A percentile compares a stretch with the other conserved stretches of the same genome.
Conservation (phyloP, 2,888 invertebrate species). For the Nomada ruficornis region DNA sequence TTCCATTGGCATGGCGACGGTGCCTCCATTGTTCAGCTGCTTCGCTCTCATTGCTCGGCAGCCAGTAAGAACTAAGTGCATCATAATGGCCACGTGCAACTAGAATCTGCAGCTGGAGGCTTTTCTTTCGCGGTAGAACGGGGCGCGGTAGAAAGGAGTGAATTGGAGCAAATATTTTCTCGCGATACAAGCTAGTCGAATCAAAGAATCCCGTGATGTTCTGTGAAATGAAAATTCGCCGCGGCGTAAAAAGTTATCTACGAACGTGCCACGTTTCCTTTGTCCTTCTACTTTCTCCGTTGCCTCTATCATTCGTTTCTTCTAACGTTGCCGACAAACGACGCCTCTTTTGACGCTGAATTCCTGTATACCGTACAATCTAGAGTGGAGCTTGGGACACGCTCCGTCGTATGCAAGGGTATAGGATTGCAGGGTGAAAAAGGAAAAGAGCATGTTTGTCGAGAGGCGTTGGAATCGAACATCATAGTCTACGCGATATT, state of each 20-base stretch:
- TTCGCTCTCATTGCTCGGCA: not conserved
- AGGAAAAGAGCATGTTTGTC: not conserved
- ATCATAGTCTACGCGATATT: no score
- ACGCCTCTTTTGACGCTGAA: constrained; percentile 1
- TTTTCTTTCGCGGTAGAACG: not conserved
- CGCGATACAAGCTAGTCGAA: constrained; percentile 1
- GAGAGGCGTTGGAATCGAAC: not conserved
- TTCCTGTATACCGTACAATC: not conserved
- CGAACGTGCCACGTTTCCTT: constrained; percentile 1
- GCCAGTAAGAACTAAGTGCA: not conserved
- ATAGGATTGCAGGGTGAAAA: no score
- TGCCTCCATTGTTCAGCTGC: constrained; percentile 2
- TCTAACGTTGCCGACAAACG: not conserved
- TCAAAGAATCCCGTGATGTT: constrained; percentile 28
- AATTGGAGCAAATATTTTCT: constrained; percentile 45
- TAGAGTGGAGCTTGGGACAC: not conserved
- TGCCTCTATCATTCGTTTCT: not conserved
- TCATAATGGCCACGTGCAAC: not conserved
- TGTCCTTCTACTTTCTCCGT: constrained; percentile 5
- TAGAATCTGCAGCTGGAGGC: not conserved
- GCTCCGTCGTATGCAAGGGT: no score
- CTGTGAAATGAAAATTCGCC: constrained; percentile 42
- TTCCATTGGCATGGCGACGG: not conserved
- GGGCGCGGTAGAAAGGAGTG: constrained; percentile 4
- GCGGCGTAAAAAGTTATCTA: constrained; percentile 19